Evolutionary conservation across 2,113 vertebrate genomes (phyloP), one percentile per base, ranked within the genome.

Genomic region (Oncorhynchus gorbuscha): DNA sequence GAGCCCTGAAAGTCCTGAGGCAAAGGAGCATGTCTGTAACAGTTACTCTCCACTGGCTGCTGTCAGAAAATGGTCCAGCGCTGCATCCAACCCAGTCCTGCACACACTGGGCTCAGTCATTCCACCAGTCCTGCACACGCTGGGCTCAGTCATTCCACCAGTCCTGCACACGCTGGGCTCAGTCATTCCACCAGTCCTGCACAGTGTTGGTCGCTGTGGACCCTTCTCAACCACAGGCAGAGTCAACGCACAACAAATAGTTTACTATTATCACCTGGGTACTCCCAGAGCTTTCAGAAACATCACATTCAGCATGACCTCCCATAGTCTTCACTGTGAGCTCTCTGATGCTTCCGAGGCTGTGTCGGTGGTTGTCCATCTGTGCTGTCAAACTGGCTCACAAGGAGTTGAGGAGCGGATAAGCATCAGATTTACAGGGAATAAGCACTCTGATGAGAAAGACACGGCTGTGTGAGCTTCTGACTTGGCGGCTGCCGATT

Each of bases 81-180:
- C 24, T 79, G 86, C 82, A 83, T 83, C 89, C 84, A 82, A 75
- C 87, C 89, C 84, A 87, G 16, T 3, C 3, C 14, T 4, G 13
- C 16, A 55, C 16, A 18, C 3, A 0, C 14, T 16, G 4, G 16
- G 51, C 51, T 55, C 51, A 55, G 48, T 12, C 8, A 49, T 49
- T 14, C 48, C 12, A 49, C 48, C 48, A 14, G 28, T 24, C 24
- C 24, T 24, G 24, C 24, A 24, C 24, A 16, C 3, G 1, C 14
- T 14, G 3, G 16, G 49, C 49, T 55, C 49, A 55, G 48, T 11
- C 8, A 49, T 49, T 13, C 48, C 11, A 49, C 48, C 48, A 13
- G 39, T 24, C 24, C 24, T 24, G 24, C 24, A 24, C 24, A 24
- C 24, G 24, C 24, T 24, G 24, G 24, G 24, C 24, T 24, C 24